These are phyloP conservation scores for Cecropterus lyciades DNA, from an alignment of 1,140 invertebrate species.

Conservation along the genomic window DNA sequence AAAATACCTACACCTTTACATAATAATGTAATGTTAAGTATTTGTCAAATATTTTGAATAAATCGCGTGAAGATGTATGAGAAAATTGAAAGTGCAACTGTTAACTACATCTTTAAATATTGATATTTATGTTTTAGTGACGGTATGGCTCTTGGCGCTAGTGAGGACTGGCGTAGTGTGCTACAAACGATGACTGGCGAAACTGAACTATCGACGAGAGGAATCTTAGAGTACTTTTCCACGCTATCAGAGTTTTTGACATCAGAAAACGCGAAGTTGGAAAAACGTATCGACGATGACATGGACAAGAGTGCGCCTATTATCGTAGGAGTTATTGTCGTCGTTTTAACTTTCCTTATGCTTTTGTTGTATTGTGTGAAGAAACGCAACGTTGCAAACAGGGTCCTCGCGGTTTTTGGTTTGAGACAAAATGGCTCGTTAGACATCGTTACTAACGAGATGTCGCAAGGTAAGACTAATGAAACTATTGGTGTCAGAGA, in stretches of 20 bases:
- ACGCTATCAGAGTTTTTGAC: conserved; percentile 65
- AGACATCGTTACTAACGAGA: conserved; percentile 71
- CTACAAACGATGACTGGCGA: conserved; percentile 86
- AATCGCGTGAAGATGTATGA: no score
- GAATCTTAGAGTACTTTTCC: conserved; percentile 80
- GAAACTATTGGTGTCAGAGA: conserved; percentile 64
- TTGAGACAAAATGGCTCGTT: conserved; percentile 76
- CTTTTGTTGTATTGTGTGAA: conserved; percentile 70
- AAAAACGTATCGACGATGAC: conserved; percentile 46
- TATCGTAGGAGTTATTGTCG: conserved; percentile 65
- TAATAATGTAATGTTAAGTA: no score
- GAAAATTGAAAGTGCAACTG: no score
- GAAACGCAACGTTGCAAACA: conserved; percentile 57
- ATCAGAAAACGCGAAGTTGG: conserved; percentile 63
- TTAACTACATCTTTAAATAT: conserved; percentile 1
- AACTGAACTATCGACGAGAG: conserved; percentile 80
- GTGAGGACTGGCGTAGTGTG: conserved; percentile 86
- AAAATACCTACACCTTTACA: no score
- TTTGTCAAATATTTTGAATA: no score
- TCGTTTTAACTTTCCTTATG: conserved; percentile 62
- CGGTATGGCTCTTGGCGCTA: conserved; percentile 86
- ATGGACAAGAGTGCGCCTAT: conserved; percentile 70
- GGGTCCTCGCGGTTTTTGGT: conserved; percentile 63
- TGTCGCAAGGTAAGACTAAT: conserved; percentile 56
- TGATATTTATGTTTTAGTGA: conserved; percentile 63